These are phyloP conservation scores for Streptopelia turtur DNA, from an alignment of 2,797 vertebrate species.

Conservation along the genomic window DNA sequence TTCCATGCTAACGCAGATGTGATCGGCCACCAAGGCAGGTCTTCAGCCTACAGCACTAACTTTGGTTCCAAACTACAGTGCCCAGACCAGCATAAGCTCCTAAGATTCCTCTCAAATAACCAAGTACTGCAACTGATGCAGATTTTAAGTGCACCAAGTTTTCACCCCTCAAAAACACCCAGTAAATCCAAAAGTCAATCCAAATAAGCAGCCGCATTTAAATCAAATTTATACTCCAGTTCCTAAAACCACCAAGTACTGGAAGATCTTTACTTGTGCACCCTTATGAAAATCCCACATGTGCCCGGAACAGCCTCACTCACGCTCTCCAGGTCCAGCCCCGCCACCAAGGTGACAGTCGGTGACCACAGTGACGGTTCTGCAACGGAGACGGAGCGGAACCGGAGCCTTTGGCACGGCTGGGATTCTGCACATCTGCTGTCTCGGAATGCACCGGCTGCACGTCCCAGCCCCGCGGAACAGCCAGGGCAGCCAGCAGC, in stretches of 20 bases:
- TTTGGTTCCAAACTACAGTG: background rate
- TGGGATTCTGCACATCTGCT: background rate
- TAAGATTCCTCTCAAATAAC: background rate
- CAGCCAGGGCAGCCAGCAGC: background rate
- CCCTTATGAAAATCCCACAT: background rate
- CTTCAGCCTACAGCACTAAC: background rate
- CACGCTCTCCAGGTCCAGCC: background rate
- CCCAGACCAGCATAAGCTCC: background rate
- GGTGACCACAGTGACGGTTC: background rate
- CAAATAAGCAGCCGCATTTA: background rate
- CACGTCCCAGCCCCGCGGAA: background rate
- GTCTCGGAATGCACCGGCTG: background rate
- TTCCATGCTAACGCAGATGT: background rate
- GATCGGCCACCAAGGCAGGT: background rate
- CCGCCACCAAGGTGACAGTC: background rate
- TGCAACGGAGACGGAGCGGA: background rate
- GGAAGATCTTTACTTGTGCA: background rate
- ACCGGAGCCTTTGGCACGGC: background rate
- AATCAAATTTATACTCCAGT: background rate
- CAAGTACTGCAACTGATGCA: background rate
- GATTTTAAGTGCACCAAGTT: background rate
- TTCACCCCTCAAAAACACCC: background rate
- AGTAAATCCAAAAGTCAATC: background rate
- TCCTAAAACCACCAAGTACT: background rate
- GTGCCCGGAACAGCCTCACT: background rate